phyloP scores from a whole-genome alignment of 2,113 vertebrate species.

The Orcinus orca region DNA sequence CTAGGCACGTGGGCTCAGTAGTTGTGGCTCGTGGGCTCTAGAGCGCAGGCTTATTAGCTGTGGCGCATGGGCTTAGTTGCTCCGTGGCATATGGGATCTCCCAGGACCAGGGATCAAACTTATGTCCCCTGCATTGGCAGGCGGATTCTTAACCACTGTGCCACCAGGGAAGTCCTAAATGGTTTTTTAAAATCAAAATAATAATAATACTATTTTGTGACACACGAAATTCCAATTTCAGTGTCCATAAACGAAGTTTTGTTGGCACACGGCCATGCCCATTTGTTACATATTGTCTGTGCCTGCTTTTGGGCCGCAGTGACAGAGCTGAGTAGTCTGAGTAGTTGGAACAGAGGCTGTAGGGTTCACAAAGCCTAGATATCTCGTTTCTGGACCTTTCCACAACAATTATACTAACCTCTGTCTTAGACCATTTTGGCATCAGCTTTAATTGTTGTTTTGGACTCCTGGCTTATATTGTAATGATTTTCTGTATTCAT shows the following conservation, averaged over 20 bases:
- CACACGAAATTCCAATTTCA: background rate
- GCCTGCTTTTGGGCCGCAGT: background rate
- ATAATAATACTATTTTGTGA: background rate
- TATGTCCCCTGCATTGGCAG: background rate
- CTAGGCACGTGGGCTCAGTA: too few species aligned
- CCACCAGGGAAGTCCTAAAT: background rate
- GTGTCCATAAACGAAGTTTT: background rate
- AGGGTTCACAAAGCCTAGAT: background rate
- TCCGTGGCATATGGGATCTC: rapidly evolving
- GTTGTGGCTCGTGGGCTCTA: too few species aligned
- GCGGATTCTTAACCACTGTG: background rate
- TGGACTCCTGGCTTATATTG: background rate
- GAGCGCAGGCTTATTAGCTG: rapidly evolving
- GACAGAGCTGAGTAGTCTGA: too few species aligned
- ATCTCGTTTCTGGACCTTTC: background rate
- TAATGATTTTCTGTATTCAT: background rate
- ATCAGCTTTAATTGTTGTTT: background rate
- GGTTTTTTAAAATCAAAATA: background rate
- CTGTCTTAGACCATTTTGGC: background rate
- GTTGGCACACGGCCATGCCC: too few species aligned
- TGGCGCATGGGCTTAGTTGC: too few species aligned
- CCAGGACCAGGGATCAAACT: background rate
- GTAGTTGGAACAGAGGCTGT: background rate
- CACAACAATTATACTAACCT: background rate
- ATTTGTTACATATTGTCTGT: background rate